Evolutionary conservation across 2,888 invertebrate species (phyloP).

Genomic region (Laothoe populi): DNA sequence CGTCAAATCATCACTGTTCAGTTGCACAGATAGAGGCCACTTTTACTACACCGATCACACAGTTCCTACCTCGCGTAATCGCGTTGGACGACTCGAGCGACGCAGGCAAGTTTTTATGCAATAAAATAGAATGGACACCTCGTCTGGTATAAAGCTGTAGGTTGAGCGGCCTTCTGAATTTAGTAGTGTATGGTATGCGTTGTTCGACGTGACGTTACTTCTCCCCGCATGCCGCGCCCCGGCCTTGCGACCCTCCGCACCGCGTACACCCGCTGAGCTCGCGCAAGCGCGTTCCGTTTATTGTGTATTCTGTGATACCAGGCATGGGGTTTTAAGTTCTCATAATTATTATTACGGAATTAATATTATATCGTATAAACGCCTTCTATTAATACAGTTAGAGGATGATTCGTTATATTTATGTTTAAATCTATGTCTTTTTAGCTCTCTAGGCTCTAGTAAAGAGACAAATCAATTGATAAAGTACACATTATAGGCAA

Average conservation of each 20-base stretch:
- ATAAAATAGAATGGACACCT: conserved; percentile 44
- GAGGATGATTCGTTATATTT: background rate
- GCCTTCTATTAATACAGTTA: background rate
- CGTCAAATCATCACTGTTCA: conserved; percentile 56
- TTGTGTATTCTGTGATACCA: conserved; percentile 72
- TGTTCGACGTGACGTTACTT: conserved; percentile 81
- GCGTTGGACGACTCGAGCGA: conserved; percentile 78
- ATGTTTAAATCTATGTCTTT: background rate
- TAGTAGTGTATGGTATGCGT: conserved; percentile 70
- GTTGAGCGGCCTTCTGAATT: conserved; percentile 55
- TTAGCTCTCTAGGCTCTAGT: background rate
- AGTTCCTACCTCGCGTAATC: conserved; percentile 79
- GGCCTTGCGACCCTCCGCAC: conserved; percentile 78
- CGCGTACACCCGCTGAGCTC: conserved; percentile 63
- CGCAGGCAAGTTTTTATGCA: conserved; percentile 75
- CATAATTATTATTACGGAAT: conserved; percentile 30
- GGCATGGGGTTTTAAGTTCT: conserved; percentile 44
- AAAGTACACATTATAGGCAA: too few species aligned
- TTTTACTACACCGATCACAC: conserved; percentile 71
- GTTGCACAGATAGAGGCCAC: conserved; percentile 65
- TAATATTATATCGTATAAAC: background rate
- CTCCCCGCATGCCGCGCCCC: conserved; percentile 69
- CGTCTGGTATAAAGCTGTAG: conserved; percentile 35
- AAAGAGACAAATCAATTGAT: background rate
- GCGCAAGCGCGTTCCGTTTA: conserved; percentile 79